These are phyloP conservation scores for Heteromurus nitidus DNA, from an alignment of 2,888 invertebrate species.

Conservation along the genomic window DNA sequence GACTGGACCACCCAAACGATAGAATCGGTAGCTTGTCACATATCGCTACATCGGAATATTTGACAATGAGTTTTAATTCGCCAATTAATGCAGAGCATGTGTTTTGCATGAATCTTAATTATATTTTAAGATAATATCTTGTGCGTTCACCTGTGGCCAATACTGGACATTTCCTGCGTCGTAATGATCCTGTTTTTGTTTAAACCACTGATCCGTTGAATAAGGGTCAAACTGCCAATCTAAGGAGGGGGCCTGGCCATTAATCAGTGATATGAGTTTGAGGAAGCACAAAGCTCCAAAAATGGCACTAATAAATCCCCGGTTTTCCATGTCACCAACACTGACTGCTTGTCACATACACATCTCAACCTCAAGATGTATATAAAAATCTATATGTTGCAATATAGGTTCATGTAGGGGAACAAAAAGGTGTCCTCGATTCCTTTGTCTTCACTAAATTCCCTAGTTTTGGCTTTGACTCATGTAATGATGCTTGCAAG, in stretches of 20 bases:
- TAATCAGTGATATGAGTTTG: too few species aligned
- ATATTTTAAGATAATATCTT: too few species aligned
- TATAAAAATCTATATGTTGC: too few species aligned
- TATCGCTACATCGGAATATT: conserved; percentile 46
- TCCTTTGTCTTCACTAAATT: too few species aligned
- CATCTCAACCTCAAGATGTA: neutral
- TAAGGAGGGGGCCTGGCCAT: conserved; percentile 13
- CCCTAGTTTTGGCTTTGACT: too few species aligned
- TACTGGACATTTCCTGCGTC: conserved; percentile 25
- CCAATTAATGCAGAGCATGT: too few species aligned
- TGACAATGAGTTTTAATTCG: too few species aligned
- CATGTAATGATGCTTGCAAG: too few species aligned
- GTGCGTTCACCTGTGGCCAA: conserved; percentile 68
- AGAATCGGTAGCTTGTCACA: conserved; percentile 49
- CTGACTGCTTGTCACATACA: neutral
- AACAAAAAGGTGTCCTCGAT: too few species aligned
- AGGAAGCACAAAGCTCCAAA: conserved; percentile 3
- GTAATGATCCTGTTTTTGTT: conserved; percentile 62
- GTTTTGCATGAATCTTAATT: too few species aligned
- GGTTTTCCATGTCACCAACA: conserved; percentile 9
- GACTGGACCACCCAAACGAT: conserved; percentile 53
- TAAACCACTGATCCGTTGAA: conserved; percentile 60
- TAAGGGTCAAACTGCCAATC: conserved; percentile 58
- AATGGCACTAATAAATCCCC: conserved; percentile 24
- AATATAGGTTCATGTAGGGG: too few species aligned